Evolutionary conservation across 2,888 invertebrate genomes (phyloP).

Genomic region (Drosophila multiciliata): DNA sequence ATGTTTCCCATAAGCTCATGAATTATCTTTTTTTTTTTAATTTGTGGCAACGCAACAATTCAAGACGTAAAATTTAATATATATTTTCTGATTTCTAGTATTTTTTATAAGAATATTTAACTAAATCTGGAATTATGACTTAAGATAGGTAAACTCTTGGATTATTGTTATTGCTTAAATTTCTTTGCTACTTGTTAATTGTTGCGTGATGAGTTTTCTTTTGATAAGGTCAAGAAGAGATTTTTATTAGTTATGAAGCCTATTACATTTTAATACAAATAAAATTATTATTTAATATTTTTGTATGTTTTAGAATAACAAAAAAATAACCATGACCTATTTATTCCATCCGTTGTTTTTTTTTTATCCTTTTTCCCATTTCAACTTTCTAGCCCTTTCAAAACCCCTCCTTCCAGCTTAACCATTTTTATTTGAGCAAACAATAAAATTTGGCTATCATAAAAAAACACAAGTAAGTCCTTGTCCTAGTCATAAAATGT

Average conservation of each 20-base stretch:
- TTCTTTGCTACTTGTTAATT: neutral
- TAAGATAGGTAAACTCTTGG: neutral
- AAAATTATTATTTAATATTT: neutral
- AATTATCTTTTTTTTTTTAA: neutral
- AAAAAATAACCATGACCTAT: neutral
- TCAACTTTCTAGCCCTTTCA: neutral
- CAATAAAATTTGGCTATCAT: neutral
- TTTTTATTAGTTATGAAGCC: neutral
- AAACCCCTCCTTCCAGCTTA: neutral
- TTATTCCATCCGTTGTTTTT: neutral
- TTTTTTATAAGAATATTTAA: neutral
- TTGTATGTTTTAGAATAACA: neutral
- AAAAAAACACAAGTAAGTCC: neutral
- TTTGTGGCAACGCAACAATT: neutral
- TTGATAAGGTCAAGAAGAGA: neutral
- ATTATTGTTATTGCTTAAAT: too few species aligned
- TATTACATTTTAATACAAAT: neutral
- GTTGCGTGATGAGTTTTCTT: neutral
- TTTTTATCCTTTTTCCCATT: neutral
- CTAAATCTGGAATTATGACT: neutral
- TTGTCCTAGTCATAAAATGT: neutral
- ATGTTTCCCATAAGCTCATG: neutral
- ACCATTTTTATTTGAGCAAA: neutral
- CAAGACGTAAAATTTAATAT: neutral
- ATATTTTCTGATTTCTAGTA: neutral